Percentiles rank a stretch among this genome's conserved stretches.
Conservation (phyloP, 2,113 vertebrate genomes). For the Gracilinanus agilis region DNA sequence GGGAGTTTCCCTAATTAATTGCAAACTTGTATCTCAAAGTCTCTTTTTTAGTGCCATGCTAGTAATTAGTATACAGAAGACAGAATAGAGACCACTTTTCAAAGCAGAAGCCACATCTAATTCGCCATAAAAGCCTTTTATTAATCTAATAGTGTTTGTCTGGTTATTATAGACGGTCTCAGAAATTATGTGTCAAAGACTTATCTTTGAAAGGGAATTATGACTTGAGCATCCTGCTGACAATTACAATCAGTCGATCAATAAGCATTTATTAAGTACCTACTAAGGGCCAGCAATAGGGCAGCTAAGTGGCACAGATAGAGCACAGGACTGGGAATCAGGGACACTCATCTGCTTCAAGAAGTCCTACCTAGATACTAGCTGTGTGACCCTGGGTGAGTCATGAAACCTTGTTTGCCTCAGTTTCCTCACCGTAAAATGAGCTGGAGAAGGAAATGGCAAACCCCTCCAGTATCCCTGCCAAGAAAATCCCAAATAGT, state of each 20-base stretch:
- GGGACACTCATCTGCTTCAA: no score
- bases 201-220: not conserved
- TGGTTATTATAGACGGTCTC: not conserved
- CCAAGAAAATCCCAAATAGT: no score
- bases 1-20: not conserved
- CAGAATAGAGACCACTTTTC: not conserved
- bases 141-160: conserved; percentile 19
- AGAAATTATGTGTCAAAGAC: not conserved
- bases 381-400: no score
- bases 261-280: not conserved
- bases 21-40: not conserved
- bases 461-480: no score
- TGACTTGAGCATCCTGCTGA: not conserved
- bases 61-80: not conserved
- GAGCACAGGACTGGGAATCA: no score
- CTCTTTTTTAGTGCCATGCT: not conserved
- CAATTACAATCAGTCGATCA: not conserved
- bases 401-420: no score
- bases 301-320: no score
- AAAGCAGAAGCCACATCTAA: conserved; percentile 25
- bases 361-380: no score
- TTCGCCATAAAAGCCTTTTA: not conserved
- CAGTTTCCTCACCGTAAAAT: no score
- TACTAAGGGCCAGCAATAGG: not conserved
- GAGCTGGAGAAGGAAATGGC: no score